Evolutionary conservation across 2,888 invertebrate genomes (phyloP), one percentile per base, ranked within the genome.

Genomic region (Yponomeuta evonymella): DNA sequence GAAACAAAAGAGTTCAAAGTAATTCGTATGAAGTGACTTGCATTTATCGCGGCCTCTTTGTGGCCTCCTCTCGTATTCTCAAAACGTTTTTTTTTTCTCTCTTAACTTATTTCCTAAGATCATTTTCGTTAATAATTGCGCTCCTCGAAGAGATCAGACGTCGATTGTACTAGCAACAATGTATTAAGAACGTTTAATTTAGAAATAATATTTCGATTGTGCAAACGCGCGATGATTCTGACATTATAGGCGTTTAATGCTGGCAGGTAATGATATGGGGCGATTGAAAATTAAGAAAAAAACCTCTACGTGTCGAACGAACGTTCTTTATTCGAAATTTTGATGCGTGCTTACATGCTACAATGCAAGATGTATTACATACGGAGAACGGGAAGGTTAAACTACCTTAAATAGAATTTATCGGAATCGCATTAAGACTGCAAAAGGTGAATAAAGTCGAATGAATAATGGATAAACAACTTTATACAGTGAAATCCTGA

Each of bases 1-100:
- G 88, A 90, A 90, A 91, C 90, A 90, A 72, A 90, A 87, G 51
- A 87, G 81, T 76, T 75, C 80, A 77, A 58, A 15, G 80, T 90
- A 89, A 90, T 91, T 89, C 90, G 90, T 91, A 87, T 90, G 90
- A 86, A 88, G 83, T 92, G 91, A 92, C 91, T 91, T 90, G 90
- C 90, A 81, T 81, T 88, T 86, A 83, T 5, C 74, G 72, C 77
- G 76, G 72, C 71, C 72, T 81, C 85, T 84, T 89, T 89, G 89
- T 89, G 80, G 78, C 84, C 82, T 77, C 79, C 79, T 82, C 81
- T 82, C 36, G 82, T 83, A 83, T 87, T 87, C 84, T 86, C 79
- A 83, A 86, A 86, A 83, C 81, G 82, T 84, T 79, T 85, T 85
- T 81, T 79, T 78, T 81, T 83, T 86, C 85, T 85, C 83, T 79